These are phyloP conservation scores for Sarcophaga peregrina DNA, from an alignment of 1,140 invertebrate genomes.

Conservation along the genomic window DNA sequence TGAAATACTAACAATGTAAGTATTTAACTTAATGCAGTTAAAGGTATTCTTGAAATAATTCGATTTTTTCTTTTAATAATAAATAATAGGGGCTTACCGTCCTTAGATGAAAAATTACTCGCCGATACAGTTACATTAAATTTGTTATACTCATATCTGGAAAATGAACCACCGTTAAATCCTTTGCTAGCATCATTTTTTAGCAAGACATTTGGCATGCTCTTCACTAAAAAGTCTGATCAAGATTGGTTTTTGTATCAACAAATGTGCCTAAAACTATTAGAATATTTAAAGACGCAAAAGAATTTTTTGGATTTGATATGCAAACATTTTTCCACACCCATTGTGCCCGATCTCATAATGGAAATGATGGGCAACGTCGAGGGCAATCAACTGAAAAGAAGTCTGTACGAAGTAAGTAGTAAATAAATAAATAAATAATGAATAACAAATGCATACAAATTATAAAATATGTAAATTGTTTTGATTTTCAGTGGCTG, in stretches of 20 bases:
- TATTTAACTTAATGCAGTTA: constrained; percentile 26
- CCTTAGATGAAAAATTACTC: constrained; percentile 86
- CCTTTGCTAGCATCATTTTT: constrained; percentile 95
- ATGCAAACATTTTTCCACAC: constrained; percentile 90
- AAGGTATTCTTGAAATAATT: neutral
- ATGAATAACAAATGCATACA: neutral
- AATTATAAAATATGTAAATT: neutral
- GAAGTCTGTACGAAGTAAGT: constrained; percentile 85
- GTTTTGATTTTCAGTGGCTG: constrained; percentile 81
- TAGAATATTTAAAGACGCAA: constrained; percentile 89
- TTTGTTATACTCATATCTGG: constrained; percentile 89
- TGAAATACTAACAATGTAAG: constrained; percentile 83
- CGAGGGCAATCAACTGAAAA: constrained; percentile 80
- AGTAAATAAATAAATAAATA: constrained; percentile 28
- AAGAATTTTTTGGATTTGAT: constrained; percentile 87
- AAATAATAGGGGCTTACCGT: constrained; percentile 76
- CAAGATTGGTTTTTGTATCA: constrained; percentile 92
- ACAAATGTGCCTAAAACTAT: constrained; percentile 87
- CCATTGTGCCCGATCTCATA: constrained; percentile 94
- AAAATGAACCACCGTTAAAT: constrained; percentile 88
- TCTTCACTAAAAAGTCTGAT: constrained; percentile 80
- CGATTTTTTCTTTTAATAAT: constrained; percentile 8
- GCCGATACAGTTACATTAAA: constrained; percentile 80
- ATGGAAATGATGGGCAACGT: constrained; percentile 88
- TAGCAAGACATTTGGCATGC: constrained; percentile 90